phyloP scores from a whole-genome alignment of 2,113 vertebrate species.

The Dasyprocta punctata region DNA sequence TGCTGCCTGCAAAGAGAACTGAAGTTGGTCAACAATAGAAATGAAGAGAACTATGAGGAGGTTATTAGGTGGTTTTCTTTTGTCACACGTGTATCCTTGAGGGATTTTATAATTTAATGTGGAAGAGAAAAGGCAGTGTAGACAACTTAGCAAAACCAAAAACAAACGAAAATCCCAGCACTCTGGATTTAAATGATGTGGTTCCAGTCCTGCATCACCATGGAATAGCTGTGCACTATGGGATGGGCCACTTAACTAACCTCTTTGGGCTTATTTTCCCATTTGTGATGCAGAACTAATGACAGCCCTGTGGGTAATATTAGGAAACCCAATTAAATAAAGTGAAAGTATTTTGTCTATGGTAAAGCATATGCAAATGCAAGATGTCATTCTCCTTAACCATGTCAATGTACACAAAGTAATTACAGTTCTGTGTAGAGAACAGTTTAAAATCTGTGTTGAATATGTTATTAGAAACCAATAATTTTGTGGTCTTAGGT shows the following conservation, averaged over 20 bases:
- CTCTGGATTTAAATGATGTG: background rate
- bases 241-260: background rate
- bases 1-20: background rate
- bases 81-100: background rate
- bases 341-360: background rate
- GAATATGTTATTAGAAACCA: slow-evolving; percentile 23
- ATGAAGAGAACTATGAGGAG: background rate
- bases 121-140: background rate
- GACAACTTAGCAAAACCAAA: background rate
- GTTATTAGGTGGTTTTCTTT: background rate
- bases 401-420: background rate
- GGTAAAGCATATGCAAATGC: background rate
- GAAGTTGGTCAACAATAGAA: background rate
- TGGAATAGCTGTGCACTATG: rapidly evolving
- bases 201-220: background rate
- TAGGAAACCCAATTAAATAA: background rate
- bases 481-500: background rate
- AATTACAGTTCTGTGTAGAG: background rate
- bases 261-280: background rate
- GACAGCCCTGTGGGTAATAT: background rate
- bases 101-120: background rate
- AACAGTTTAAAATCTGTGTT: slow-evolving; percentile 29
- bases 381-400: slow-evolving; percentile 4
- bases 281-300: background rate
- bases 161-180: background rate